These are phyloP conservation scores for Melanophora roralis DNA, from an alignment of 2,888 invertebrate genomes.

Conservation along the genomic window DNA sequence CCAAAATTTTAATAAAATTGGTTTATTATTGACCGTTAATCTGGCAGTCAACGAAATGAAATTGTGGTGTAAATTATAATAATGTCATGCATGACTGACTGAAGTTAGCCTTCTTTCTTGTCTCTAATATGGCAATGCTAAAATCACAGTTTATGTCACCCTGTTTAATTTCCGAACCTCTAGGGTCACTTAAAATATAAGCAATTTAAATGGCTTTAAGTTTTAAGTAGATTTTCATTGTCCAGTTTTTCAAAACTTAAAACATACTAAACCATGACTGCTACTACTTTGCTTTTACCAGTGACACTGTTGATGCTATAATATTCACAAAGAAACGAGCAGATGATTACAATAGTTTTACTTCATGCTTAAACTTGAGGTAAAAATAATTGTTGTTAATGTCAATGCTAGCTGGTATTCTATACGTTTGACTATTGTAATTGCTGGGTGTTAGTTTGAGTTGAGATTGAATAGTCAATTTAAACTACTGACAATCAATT, in stretches of 20 bases:
- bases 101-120: too few species aligned
- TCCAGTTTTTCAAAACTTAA: neutral
- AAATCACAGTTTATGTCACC: too few species aligned
- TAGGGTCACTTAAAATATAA: conserved; percentile 50
- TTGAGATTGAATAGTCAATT: conserved; percentile 49
- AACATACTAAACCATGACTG: conserved; percentile 1
- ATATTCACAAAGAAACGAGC: neutral
- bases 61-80: too few species aligned
- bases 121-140: too few species aligned
- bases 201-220: conserved; percentile 32
- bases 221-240: neutral
- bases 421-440: neutral
- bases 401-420: conserved; percentile 21
- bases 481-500: conserved; percentile 58
- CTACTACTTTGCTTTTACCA: neutral
- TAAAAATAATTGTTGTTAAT: conserved; percentile 36
- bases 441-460: neutral
- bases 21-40: too few species aligned
- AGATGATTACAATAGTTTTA: conserved; percentile 3
- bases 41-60: too few species aligned
- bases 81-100: too few species aligned
- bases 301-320: neutral
- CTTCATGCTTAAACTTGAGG: conserved; percentile 2
- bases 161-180: conserved; percentile 11
- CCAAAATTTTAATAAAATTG: too few species aligned